phyloP scores from a whole-genome alignment of 2,113 vertebrate genomes.

The Trogon melanurus region DNA sequence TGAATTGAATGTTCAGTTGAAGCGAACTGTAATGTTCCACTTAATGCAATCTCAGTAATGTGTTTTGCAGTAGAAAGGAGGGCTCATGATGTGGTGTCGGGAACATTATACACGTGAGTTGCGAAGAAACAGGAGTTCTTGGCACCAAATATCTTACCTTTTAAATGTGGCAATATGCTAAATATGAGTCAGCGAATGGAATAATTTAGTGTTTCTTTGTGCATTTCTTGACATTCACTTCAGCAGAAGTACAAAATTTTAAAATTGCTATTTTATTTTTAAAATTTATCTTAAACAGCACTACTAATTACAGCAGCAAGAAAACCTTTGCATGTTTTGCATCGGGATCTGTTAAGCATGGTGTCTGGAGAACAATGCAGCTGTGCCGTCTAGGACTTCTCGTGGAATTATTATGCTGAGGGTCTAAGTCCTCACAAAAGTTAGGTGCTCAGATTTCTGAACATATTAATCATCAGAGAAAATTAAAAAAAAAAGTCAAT shows the following conservation, averaged over 20 bases:
- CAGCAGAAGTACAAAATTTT: neutral
- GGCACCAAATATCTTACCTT: slow-evolving; percentile 7
- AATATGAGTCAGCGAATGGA: slow-evolving; percentile 35
- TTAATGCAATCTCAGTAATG: slow-evolving; percentile 32
- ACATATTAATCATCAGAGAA: neutral
- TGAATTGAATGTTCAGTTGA: neutral
- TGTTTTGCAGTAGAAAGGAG: slow-evolving; percentile 24
- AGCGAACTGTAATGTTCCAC: slow-evolving; percentile 2
- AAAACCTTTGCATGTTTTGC: neutral
- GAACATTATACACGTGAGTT: neutral
- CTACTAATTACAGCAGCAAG: neutral
- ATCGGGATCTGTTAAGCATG: neutral
- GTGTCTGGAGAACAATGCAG: neutral
- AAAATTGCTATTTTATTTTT: neutral
- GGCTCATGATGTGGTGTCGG: neutral
- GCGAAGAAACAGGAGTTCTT: slow-evolving; percentile 5
- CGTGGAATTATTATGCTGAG: neutral
- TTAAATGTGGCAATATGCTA: slow-evolving; percentile 1
- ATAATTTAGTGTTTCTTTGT: slow-evolving; percentile 16
- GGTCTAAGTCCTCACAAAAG: neutral
- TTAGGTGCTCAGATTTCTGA: neutral
- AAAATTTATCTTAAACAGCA: neutral
- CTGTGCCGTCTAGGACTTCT: neutral
- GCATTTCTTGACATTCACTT: neutral
- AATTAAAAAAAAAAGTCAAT: neutral